Conservation (phyloP, 2,888 invertebrate species). For the Cosmia pyralina region DNA sequence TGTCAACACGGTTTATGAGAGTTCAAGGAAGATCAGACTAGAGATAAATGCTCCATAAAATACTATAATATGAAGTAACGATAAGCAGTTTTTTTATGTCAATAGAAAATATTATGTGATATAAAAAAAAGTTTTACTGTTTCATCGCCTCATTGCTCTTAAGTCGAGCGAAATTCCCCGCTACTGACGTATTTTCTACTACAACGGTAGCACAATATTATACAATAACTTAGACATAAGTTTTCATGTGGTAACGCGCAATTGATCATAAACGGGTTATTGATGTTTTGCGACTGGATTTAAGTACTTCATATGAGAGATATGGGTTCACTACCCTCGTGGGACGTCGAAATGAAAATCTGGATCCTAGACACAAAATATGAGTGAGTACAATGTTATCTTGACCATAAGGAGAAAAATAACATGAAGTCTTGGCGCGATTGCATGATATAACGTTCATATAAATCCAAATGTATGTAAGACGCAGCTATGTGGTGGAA, state of each 20-base stretch:
- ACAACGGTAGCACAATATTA: constrained; percentile 34
- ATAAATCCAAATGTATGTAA: constrained; percentile 65
- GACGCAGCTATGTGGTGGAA: constrained; percentile 68
- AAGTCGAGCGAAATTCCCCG: constrained; percentile 2
- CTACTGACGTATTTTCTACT: constrained; percentile 17
- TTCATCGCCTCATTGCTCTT: constrained; percentile 20
- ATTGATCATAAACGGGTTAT: constrained; percentile 51
- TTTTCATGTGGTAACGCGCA: constrained; percentile 44
- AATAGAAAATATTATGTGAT: constrained; percentile 9
- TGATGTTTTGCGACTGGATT: constrained; percentile 56
- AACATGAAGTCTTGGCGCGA: constrained; percentile 20
- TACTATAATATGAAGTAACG: not conserved
- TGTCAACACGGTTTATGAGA: constrained; percentile 33
- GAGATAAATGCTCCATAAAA: constrained; percentile 24
- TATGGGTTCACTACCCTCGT: constrained; percentile 41
- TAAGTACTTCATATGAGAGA: constrained; percentile 47
- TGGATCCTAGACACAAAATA: constrained; percentile 29
- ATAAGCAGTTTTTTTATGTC: constrained; percentile 20
- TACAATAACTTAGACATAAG: constrained; percentile 45
- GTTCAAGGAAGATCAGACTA: constrained; percentile 26
- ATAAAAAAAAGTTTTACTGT: constrained; percentile 23
- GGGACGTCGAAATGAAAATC: constrained; percentile 33
- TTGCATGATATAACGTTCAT: constrained; percentile 47
- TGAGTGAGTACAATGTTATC: constrained; percentile 24
- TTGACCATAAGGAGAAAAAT: constrained; percentile 37